These are phyloP conservation scores for Ischnus inquisitorius DNA, from an alignment of 2,888 invertebrate species.

Conservation along the genomic window DNA sequence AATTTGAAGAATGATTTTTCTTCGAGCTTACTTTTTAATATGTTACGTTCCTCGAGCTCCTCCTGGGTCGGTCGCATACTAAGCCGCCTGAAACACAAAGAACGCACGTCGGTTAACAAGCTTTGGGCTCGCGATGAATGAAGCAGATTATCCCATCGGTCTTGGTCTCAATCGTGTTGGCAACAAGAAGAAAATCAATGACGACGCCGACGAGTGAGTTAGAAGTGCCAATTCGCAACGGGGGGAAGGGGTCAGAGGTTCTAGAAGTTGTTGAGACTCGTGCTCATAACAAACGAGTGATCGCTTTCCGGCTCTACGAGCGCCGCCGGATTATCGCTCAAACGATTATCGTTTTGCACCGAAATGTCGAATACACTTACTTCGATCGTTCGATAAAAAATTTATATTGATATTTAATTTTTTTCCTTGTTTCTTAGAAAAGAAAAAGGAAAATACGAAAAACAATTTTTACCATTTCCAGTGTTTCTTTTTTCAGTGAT, in stretches of 20 bases:
- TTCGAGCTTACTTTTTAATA: conserved; percentile 95
- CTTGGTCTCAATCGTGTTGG: neutral
- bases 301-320: neutral
- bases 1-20: neutral
- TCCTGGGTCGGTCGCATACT: conserved; percentile 99
- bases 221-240: conserved; percentile 32
- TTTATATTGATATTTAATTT: too few species aligned
- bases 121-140: neutral
- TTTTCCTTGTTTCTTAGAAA: too few species aligned
- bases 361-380: neutral
- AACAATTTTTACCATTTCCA: too few species aligned
- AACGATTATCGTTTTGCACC: neutral
- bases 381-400: neutral
- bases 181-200: neutral
- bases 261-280: conserved; percentile 1
- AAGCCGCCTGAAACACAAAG: conserved; percentile 89
- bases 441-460: too few species aligned
- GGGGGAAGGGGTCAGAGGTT: conserved; percentile 61
- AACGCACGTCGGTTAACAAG: conserved; percentile 32
- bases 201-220: conserved; percentile 1
- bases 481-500: too few species aligned
- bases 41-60: conserved; percentile 99
- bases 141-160: neutral
- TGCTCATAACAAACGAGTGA: conserved; percentile 69
- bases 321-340: neutral